Evolutionary conservation across 2,113 vertebrate genomes (phyloP).

Genomic region (Anas platyrhynchos): DNA sequence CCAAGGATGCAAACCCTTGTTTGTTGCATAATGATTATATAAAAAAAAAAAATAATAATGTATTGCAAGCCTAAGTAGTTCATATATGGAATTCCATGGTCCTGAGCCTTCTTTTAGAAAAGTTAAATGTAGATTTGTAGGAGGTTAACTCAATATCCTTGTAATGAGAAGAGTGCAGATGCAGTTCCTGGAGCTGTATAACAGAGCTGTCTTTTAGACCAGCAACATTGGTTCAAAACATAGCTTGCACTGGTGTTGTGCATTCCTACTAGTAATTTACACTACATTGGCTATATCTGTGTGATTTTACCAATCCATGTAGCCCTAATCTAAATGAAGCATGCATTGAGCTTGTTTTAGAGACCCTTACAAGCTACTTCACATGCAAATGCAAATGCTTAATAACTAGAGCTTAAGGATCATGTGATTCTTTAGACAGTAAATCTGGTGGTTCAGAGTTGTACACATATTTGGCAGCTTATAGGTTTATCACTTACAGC

Average conservation of each 20-base stretch:
- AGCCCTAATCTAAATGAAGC: background rate
- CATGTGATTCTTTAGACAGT: constrained; percentile 45
- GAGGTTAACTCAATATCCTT: background rate
- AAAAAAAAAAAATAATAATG: background rate
- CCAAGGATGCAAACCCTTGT: background rate
- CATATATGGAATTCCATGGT: background rate
- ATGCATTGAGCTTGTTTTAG: background rate
- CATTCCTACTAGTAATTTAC: background rate
- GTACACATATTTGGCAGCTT: constrained; percentile 65
- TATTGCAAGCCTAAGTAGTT: background rate
- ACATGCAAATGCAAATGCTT: constrained; percentile 38
- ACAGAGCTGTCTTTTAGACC: background rate
- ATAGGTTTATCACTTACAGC: constrained; percentile 47
- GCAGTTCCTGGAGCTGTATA: background rate
- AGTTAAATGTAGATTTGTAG: background rate
- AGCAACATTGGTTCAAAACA: background rate
- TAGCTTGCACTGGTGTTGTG: background rate
- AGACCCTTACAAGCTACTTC: background rate
- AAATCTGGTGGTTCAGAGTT: constrained; percentile 32
- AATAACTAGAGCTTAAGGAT: constrained; percentile 32
- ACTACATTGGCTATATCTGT: background rate
- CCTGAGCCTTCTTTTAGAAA: background rate
- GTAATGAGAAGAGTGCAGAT: background rate
- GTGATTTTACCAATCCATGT: background rate
- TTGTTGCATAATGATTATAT: background rate